These are phyloP conservation scores for Conistra vaccinii DNA, from an alignment of 2,888 invertebrate species.

Conservation along the genomic window DNA sequence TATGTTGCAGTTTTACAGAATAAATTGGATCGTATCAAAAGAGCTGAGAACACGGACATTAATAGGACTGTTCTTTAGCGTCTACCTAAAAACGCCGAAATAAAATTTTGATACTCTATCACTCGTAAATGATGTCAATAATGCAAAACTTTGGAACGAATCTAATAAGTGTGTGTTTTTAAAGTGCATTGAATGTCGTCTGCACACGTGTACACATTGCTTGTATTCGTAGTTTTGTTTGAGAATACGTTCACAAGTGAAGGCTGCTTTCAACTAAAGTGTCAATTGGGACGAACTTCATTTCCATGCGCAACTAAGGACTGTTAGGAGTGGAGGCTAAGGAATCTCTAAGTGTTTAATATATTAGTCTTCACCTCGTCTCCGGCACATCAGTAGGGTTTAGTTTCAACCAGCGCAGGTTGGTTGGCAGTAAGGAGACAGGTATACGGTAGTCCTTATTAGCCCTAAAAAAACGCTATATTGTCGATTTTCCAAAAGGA, in stretches of 20 bases:
- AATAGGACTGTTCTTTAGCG: slow-evolving; percentile 32
- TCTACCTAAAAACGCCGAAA: slow-evolving; percentile 5
- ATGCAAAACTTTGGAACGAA: slow-evolving; percentile 1
- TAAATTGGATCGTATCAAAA: neutral
- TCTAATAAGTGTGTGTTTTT: slow-evolving; percentile 22
- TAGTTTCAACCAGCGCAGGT: slow-evolving; percentile 85
- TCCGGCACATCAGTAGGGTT: slow-evolving; percentile 72
- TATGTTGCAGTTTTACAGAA: neutral
- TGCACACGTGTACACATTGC: slow-evolving; percentile 37
- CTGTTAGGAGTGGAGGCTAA: slow-evolving; percentile 68
- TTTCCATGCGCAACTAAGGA: slow-evolving; percentile 76
- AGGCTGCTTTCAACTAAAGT: slow-evolving; percentile 61
- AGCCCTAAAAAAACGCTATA: slow-evolving; percentile 84
- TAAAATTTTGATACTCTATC: slow-evolving; percentile 27
- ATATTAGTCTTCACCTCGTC: slow-evolving; percentile 81
- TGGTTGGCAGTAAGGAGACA: slow-evolving; percentile 86
- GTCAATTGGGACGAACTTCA: slow-evolving; percentile 46
- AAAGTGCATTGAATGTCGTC: slow-evolving; percentile 32
- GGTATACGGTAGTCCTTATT: slow-evolving; percentile 86
- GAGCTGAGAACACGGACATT: slow-evolving; percentile 12
- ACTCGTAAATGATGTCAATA: slow-evolving; percentile 10
- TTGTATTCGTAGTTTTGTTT: slow-evolving; percentile 12
- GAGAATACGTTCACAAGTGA: slow-evolving; percentile 57
- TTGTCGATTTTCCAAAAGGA: slow-evolving; percentile 65
- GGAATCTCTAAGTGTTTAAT: slow-evolving; percentile 76